Evolutionary conservation across 2,888 invertebrate genomes (phyloP), one percentile per base, ranked within the genome.

Genomic region (Chymomyza caudatula): DNA sequence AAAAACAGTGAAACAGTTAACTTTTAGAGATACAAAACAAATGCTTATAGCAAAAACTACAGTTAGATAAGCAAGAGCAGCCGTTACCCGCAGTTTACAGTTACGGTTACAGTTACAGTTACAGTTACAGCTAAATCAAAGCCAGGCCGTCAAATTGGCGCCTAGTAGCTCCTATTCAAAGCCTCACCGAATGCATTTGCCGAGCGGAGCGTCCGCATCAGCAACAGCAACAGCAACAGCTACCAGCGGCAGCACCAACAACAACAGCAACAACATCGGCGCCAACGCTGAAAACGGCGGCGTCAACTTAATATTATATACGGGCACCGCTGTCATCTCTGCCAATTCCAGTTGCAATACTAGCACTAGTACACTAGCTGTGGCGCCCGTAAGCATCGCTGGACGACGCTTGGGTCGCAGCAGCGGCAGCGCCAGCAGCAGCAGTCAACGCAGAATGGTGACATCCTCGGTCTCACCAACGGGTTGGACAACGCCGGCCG

Each of bases 111-210:
- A 25, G 25, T 25, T 25, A 6, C 5, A n/a, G n/a, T 25, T 25
- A 8, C 29, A 29, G 11, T 5, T 25, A 5, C 25, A 25, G 11
- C 29, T 1, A 29, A 29, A 29, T 8, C 4, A n/a, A n/a, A n/a
- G n/a, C n/a, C n/a, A 22, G 29, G 42, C 76, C 83, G 84, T 76
- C 89, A 90, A 89, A 88, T 90, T 90, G 89, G 89, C 89, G 74
- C 90, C 90, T 57, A 84, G 83, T 80, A 88, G 82, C 74, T 83
- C 71, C 42, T 70, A 64, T 11, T n/a, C n/a, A 11, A 11, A 55
- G 44, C 49, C 44, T 42, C 43, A 64, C 53, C 89, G 88, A 88
- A 90, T 90, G 90, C 90, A 90, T 88, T 86, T 89, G 83, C 87
- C 87, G 65, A 87, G 84, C 73, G 86, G 79, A 65, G 54, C 63